Evolutionary conservation across 2,113 vertebrate species (phyloP).

Genomic region (Hippocampus barbouri): DNA sequence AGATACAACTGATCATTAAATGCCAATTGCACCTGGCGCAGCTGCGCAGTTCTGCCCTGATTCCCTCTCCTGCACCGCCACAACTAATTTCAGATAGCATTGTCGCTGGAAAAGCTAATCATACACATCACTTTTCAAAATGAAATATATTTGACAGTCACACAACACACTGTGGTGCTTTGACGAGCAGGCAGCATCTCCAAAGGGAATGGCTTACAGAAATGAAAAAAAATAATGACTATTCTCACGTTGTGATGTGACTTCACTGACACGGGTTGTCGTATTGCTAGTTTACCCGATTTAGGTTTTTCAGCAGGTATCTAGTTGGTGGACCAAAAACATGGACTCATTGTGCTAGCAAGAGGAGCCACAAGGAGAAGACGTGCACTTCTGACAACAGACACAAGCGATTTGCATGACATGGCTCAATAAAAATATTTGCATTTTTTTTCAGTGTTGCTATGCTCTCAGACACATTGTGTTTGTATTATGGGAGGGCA

Average conservation of each 20-base stretch:
- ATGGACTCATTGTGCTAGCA: not conserved
- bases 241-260: not conserved
- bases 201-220: constrained; percentile 18
- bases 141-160: constrained; percentile 40
- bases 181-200: constrained; percentile 31
- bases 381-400: not conserved
- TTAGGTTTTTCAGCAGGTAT: not conserved
- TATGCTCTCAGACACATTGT: no score
- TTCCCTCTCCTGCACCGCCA: constrained; percentile 1
- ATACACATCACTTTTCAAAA: constrained; percentile 53
- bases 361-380: not conserved
- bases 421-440: no score
- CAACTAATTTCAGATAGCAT: constrained; percentile 60
- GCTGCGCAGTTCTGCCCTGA: constrained; percentile 27
- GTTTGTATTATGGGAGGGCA: no score
- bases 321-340: not conserved
- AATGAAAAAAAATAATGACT: constrained; percentile 26
- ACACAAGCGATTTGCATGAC: no score
- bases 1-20: constrained; percentile 38
- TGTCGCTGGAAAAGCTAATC: constrained; percentile 52
- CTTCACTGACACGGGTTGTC: not conserved
- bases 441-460: no score
- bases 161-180: constrained; percentile 3
- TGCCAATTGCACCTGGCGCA: constrained; percentile 42
- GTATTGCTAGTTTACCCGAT: not conserved